Percentiles rank a stretch among this genome's conserved stretches.
phyloP scores from a whole-genome alignment of 2,888 invertebrate species.

The Leucoma salicis region DNA sequence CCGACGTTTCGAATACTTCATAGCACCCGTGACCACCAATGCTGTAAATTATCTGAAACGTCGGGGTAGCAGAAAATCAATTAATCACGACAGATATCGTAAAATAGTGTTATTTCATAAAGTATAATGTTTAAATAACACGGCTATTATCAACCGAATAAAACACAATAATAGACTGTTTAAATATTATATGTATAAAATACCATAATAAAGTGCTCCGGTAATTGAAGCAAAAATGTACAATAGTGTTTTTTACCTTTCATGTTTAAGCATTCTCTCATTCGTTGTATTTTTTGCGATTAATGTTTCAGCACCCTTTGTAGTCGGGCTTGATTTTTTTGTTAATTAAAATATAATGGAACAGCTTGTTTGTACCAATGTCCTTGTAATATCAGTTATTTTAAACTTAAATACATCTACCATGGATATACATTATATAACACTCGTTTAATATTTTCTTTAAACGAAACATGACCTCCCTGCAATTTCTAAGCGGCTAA shows the following conservation, averaged over 20 bases:
- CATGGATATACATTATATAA: conserved; percentile 26
- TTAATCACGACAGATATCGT: too few relatives aligned
- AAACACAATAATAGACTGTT: too few relatives aligned
- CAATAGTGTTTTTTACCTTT: not conserved
- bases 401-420: conserved; percentile 4
- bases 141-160: too few relatives aligned
- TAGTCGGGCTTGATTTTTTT: not conserved
- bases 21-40: too few relatives aligned
- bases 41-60: too few relatives aligned
- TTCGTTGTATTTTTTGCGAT: not conserved
- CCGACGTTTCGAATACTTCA: too few relatives aligned
- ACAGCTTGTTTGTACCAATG: not conserved
- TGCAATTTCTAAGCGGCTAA: conserved; percentile 26
- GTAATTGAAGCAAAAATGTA: not conserved
- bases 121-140: too few relatives aligned
- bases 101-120: too few relatives aligned
- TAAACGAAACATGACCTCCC: conserved; percentile 20
- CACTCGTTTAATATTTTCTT: conserved; percentile 30
- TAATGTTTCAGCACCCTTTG: not conserved
- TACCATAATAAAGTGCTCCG: too few relatives aligned
- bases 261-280: not conserved
- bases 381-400: not conserved
- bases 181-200: too few relatives aligned
- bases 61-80: too few relatives aligned
- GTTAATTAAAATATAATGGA: not conserved